Evolutionary conservation across 1,140 invertebrate species (phyloP), one percentile per base, ranked within the genome.

Genomic region (Monomorium pharaonis): DNA sequence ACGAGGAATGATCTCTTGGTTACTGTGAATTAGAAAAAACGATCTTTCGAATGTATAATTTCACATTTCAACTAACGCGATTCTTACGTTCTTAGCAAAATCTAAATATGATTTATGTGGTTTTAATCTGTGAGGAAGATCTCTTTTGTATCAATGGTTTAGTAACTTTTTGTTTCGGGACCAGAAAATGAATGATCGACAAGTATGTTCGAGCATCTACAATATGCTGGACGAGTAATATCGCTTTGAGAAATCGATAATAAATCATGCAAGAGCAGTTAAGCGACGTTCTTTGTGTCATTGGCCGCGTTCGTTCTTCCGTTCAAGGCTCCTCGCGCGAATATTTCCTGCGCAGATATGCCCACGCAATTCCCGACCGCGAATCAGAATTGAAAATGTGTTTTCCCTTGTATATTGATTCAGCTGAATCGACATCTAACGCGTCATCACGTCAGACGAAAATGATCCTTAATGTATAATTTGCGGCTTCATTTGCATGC

Each of bases 361-460:
- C 85, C 86, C 87, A 90, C 89, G 86, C 76, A 67, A 78, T 56
- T 54, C 56, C 58, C 56, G 51, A 65, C 33, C 86, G 81, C 86
- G 60, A 88, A 88, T 70, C 88, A 30, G 87, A 86, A 86, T 88
- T 72, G 70, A 85, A 88, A 89, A 88, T 89, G 87, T 65, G 44
- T 72, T 76, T 85, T 84, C 87, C 67, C 85, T 86, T 67, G 84
- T 74, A 30, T 89, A 89, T 89, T 89, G 85, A 86, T 89, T 89
- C 88, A 89, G 88, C 88, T 89, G 88, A 87, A 89, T 89, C 83
- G 86, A 87, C 85, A 87, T 77, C 77, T 63, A 75, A 58, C 78
- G 74, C 85, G 88, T 80, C 77, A 67, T 78, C 74, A 62, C 86
- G 51, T 58, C 67, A n/a, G 7, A 33, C 14, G 37, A 74, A 83